Evolutionary conservation across 2,888 invertebrate species (phyloP).

Genomic region (Oscheius myriophilus): DNA sequence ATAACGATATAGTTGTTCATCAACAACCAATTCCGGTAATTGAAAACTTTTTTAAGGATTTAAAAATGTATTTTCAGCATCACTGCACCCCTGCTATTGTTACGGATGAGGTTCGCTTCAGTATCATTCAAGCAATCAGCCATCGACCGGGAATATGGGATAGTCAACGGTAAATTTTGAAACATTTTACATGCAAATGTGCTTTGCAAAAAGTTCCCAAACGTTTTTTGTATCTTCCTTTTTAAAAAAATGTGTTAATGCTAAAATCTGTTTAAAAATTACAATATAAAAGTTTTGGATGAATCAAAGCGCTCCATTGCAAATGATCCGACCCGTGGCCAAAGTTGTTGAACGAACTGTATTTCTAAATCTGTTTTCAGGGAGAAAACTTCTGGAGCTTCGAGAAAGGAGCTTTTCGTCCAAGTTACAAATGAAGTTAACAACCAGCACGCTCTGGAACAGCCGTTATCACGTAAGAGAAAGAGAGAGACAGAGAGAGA

Average conservation of each 20-base stretch:
- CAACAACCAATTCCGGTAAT: conserved; percentile 11
- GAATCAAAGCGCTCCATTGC: no score
- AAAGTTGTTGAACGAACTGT: no score
- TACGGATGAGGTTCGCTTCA: conserved; percentile 38
- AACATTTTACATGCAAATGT: no score
- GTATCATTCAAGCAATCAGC: conserved; percentile 40
- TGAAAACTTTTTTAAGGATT: background rate
- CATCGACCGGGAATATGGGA: conserved; percentile 44
- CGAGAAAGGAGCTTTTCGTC: conserved; percentile 34
- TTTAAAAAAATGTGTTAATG: no score
- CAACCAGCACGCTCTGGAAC: conserved; percentile 33
- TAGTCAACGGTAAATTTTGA: conserved; percentile 7
- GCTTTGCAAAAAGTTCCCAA: no score
- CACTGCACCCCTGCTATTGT: conserved; percentile 30
- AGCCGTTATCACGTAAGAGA: conserved; percentile 33
- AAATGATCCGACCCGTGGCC: no score
- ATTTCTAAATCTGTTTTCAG: no score
- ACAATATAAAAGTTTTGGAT: no score
- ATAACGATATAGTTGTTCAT: conserved; percentile 15
- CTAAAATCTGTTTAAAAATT: no score
- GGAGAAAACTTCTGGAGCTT: conserved; percentile 33
- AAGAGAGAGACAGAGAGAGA: background rate
- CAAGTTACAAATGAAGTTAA: conserved; percentile 41
- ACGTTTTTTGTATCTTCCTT: no score
- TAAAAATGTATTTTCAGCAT: background rate